Conservation (phyloP, 1,140 invertebrate genomes). For the Drosophila burlai region DNA sequence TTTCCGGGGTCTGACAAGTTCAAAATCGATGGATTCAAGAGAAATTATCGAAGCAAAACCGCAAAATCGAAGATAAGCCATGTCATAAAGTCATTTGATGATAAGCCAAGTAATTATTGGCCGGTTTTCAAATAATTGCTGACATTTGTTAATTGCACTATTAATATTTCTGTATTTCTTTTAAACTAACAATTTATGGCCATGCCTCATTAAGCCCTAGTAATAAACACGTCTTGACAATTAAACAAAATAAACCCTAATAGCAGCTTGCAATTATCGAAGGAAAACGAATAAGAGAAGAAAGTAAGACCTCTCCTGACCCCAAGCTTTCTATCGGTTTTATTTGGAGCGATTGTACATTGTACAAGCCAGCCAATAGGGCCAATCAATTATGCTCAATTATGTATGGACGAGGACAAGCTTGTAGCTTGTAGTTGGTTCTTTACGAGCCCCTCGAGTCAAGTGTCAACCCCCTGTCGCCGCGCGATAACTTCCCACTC, state of each 20-base stretch:
- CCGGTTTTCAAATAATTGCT: constrained; percentile 7
- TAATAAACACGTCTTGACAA: constrained; percentile 1
- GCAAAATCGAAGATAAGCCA: neutral
- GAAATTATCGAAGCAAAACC: neutral
- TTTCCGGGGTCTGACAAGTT: neutral
- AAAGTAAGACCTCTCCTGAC: constrained; percentile 7
- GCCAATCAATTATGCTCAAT: constrained; percentile 80
- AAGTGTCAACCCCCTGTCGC: constrained; percentile 65
- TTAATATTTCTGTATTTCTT: constrained; percentile 2
- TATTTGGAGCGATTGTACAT: constrained; percentile 27
- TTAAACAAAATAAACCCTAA: constrained; percentile 4
- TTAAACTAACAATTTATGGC: neutral
- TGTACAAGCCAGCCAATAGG: constrained; percentile 29
- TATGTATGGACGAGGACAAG: constrained; percentile 51
- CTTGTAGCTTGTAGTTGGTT: constrained; percentile 4
- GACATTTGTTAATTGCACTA: neutral
- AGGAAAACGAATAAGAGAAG: neutral
- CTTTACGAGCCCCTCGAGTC: constrained; percentile 28
- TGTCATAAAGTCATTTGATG: constrained; percentile 6
- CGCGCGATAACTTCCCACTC: constrained; percentile 58
- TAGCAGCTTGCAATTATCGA: constrained; percentile 3
- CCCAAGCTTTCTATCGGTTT: neutral
- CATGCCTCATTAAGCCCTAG: neutral
- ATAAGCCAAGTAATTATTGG: constrained; percentile 9
- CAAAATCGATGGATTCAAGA: neutral